phyloP scores from a whole-genome alignment of 2,888 invertebrate genomes.

The Mesoligia furuncula region DNA sequence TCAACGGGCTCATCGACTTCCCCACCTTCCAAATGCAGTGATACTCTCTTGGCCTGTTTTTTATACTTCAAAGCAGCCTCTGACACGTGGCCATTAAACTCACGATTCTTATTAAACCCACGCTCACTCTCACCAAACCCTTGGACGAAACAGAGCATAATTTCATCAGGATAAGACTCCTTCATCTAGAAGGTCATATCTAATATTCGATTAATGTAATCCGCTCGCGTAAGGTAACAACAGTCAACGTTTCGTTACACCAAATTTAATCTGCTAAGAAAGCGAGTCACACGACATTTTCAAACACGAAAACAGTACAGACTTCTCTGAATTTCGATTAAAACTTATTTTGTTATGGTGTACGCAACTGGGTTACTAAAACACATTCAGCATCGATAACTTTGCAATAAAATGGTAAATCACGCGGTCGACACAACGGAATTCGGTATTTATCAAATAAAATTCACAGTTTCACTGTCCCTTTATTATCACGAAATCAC shows the following conservation, averaged over 20 bases:
- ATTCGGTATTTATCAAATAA: constrained; percentile 42
- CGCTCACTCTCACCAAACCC: constrained; percentile 89
- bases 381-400: constrained; percentile 49
- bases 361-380: constrained; percentile 45
- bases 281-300: constrained; percentile 65
- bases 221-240: constrained; percentile 68
- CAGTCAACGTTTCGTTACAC: constrained; percentile 60
- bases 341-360: constrained; percentile 50
- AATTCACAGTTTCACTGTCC: constrained; percentile 55
- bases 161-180: constrained; percentile 88
- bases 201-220: constrained; percentile 62
- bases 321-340: constrained; percentile 52
- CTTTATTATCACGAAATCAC: constrained; percentile 36
- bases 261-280: constrained; percentile 50
- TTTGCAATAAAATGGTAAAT: constrained; percentile 54
- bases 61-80: constrained; percentile 78
- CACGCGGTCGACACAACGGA: constrained; percentile 42
- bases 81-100: constrained; percentile 76
- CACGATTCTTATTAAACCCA: constrained; percentile 79
- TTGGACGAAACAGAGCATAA: constrained; percentile 93
- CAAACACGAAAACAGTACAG: constrained; percentile 60
- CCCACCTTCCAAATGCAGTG: constrained; percentile 69
- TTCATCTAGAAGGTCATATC: constrained; percentile 88
- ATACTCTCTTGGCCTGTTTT: constrained; percentile 74
- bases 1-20: constrained; percentile 71